Evolutionary conservation across 2,797 vertebrate species (phyloP).

Genomic region (Sebastes kiyomatsui): DNA sequence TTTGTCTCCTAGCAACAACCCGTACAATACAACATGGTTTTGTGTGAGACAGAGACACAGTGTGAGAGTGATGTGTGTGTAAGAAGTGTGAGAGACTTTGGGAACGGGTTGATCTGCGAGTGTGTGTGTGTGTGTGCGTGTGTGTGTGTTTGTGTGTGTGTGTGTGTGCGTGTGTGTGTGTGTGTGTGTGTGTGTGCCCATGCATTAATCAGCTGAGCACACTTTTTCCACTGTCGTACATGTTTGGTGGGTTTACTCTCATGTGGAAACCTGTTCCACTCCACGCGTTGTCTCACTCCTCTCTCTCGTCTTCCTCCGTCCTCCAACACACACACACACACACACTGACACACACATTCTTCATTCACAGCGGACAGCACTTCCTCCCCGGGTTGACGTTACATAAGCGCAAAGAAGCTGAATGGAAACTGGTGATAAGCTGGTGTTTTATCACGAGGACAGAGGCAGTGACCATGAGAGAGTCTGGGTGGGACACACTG

Average conservation of each 20-base stretch:
- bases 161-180: constrained; percentile 21
- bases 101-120: constrained; percentile 17
- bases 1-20: constrained; percentile 83
- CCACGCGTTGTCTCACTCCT: constrained; percentile 18
- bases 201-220: constrained; percentile 78
- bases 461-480: constrained; percentile 63
- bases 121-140: constrained; percentile 42
- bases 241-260: constrained; percentile 69
- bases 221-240: constrained; percentile 77
- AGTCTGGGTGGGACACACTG: constrained; percentile 52
- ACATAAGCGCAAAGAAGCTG: constrained; percentile 62
- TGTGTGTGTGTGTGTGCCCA: constrained; percentile 36
- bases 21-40: constrained; percentile 77
- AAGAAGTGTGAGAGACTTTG: constrained; percentile 43
- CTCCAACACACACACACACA: not conserved
- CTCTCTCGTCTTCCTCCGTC: not conserved
- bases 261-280: constrained; percentile 75
- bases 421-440: constrained; percentile 80
- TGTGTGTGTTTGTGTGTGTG: constrained; percentile 30
- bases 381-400: constrained; percentile 62
- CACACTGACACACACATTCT: constrained; percentile 32
- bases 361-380: constrained; percentile 63
- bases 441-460: constrained; percentile 65
- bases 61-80: constrained; percentile 57
- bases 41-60: constrained; percentile 70